phyloP scores from a whole-genome alignment of 35 echinoderm and acorn worm genomes.

The Ophiothrix spiculata region DNA sequence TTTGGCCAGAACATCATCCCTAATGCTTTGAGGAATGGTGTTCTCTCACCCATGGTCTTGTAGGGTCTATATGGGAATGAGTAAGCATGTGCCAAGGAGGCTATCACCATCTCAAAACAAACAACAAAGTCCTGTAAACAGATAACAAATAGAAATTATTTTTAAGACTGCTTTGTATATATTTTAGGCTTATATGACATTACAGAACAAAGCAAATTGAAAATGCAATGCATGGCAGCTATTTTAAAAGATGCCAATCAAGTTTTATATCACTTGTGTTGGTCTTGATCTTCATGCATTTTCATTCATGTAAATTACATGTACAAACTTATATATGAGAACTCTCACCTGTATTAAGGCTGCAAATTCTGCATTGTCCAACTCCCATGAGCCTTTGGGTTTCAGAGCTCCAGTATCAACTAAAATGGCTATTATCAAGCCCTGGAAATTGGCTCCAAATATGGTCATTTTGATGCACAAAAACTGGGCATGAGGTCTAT shows the following conservation, averaged over 20 bases:
- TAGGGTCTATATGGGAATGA: conserved; percentile 20
- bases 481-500: conserved; percentile 15
- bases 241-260: too few relatives aligned
- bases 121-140: conserved; percentile 12
- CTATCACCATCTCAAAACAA: conserved; percentile 26
- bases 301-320: too few relatives aligned
- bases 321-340: too few relatives aligned
- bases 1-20: not conserved
- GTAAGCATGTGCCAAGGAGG: not conserved
- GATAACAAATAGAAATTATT: not conserved
- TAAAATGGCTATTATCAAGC: not conserved
- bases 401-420: not conserved
- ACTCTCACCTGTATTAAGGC: conserved; percentile 16
- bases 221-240: too few relatives aligned
- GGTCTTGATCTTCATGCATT: too few relatives aligned
- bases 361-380: not conserved
- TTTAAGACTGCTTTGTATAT: not conserved
- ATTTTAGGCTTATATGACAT: too few relatives aligned
- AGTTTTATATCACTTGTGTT: too few relatives aligned
- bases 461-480: conserved; percentile 16
- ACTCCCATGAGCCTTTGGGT: not conserved
- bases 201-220: too few relatives aligned
- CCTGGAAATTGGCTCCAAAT: conserved; percentile 36
- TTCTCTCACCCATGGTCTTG: not conserved
- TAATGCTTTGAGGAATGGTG: not conserved